Evolutionary conservation across 1,140 invertebrate genomes (phyloP), one percentile per base, ranked within the genome.

Genomic region (Batillaria attramentaria): DNA sequence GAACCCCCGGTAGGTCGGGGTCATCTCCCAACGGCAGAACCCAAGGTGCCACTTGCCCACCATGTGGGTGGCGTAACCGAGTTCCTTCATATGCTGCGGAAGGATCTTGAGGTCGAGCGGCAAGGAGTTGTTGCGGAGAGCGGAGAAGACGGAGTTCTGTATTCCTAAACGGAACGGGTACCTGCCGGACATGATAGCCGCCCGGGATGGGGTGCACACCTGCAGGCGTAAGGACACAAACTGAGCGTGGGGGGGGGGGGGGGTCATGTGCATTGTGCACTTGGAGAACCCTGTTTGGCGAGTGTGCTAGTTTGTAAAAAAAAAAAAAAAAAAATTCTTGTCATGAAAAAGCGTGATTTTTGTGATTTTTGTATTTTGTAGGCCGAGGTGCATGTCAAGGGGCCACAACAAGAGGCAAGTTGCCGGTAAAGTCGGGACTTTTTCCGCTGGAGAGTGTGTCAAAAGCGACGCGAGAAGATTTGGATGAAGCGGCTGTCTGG

Each of bases 31-130:
- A 54, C 87, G 86, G 78, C 86, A 91, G 84, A 89, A 91, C 10
- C 91, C 91, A 13, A 91, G 74, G 81, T 91, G 90, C 90, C 91
- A 91, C 81, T 91, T 91, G 1, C 90, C 90, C 18, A 91, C 85
- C 66, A 83, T 83, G 77, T 91, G 90, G 4, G 88, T 91, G 31
- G 79, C 66, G 73, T 91, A 91, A 1, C 87, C 88, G 66, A 81
- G 80, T 28, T 86, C 81, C 42, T 83, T 80, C 39, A 89, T 50
- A 43, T 84, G 86, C 66, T 89, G 80, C 5, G 90, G 86, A 4
- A 91, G 31, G 10, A 88, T 87, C 20, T 84, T 85, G 37, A 83
- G 79, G 39, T 88, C 79, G 28, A 87, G 75, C 0, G 90, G 90
- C 24, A 91, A 77, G 18, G 83, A 73, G 33, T 5, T 33, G 8